Evolutionary conservation across 2,113 vertebrate species (phyloP), one percentile per base, ranked within the genome.

Genomic region (Sylvia atricapilla): DNA sequence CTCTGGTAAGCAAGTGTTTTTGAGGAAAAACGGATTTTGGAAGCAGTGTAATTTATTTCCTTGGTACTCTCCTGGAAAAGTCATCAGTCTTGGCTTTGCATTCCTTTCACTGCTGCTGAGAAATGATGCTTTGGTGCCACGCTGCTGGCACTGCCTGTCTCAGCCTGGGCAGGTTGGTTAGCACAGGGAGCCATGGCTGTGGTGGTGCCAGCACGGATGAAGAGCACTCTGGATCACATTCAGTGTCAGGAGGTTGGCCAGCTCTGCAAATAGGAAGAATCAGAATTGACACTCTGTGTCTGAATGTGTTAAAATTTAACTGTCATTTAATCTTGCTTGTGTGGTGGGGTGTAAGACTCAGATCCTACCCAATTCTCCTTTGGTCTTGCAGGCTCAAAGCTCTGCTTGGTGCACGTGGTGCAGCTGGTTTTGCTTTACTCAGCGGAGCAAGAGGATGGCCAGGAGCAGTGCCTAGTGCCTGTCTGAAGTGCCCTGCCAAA

Each of bases 301-400:
- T 30, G 68, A 78, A 47, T 0, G 17, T n/a, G 52, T 59, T 81
- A 68, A 77, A 77, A 1, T 68, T 81, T 35, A 63, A 31, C 69
- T 70, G 59, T 49, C 33, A 63, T 77, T 63, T 28, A 70, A 12
- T 43, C 33, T 11, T 28, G 23, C 37, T 60, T 19, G 9, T 16
- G 31, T 33, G 30, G 46, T n/a, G 37, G 23, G 12, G 19, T 22
- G 12, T 37, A 17, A 69, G 41, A 28, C 2, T 8, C 0, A 2
- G 9, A 15, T 41, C 2, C 1, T 44, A 12, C 46, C 0, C 0
- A 58, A 2, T 58, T 10, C n/a, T 76, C 13, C 41, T 67, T 68
- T 43, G 49, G 13, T 78, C 31, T 39, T 27, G 24, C 39, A 81
- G 60, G 60, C 43, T 89, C 35, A 4, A 19, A 44, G 15, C 53